Percentiles rank a stretch among this genome's conserved stretches.
phyloP scores from a whole-genome alignment of 2,113 vertebrate species.

The Hippoglossus stenolepis region DNA sequence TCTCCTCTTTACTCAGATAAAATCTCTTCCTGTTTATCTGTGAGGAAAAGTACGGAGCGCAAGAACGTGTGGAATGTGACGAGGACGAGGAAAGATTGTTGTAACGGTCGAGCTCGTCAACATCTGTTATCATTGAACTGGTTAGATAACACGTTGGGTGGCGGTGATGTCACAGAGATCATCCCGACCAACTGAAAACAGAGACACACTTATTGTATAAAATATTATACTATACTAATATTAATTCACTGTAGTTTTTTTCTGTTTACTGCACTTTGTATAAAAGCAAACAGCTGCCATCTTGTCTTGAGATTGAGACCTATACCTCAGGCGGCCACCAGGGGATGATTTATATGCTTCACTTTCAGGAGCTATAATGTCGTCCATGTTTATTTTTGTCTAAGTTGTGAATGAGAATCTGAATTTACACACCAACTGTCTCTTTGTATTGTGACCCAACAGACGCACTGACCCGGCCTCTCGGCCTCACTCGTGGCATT shows the following conservation, averaged over 20 bases:
- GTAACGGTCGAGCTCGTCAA: not conserved
- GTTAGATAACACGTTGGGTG: not conserved
- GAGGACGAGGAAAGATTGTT: constrained; percentile 13
- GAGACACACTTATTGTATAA: too few species aligned
- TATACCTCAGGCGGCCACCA: too few species aligned
- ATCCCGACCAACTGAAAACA: not conserved
- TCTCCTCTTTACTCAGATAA: constrained; percentile 64
- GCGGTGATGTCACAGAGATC: constrained; percentile 2
- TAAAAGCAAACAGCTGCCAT: not conserved
- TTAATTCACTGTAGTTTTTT: not conserved
- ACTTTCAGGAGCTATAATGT: too few species aligned
- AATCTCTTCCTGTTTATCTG: constrained; percentile 77
- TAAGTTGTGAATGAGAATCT: too few species aligned
- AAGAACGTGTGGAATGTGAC: constrained; percentile 40
- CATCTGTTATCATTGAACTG: constrained; percentile 8
- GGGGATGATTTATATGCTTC: not conserved
- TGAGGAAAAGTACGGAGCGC: constrained; percentile 46
- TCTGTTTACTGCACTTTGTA: not conserved
- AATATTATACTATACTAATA: too few species aligned
- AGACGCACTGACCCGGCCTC: constrained; percentile 87
- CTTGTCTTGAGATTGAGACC: too few species aligned
- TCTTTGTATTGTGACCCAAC: not conserved
- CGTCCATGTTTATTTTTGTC: too few species aligned
- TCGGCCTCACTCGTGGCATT: constrained; percentile 96
- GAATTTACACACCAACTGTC: too few species aligned